Percentiles rank a stretch among this genome's conserved stretches.
These are phyloP conservation scores for Nanorana parkeri DNA, from an alignment of 2,113 vertebrate genomes.

Conservation along the genomic window DNA sequence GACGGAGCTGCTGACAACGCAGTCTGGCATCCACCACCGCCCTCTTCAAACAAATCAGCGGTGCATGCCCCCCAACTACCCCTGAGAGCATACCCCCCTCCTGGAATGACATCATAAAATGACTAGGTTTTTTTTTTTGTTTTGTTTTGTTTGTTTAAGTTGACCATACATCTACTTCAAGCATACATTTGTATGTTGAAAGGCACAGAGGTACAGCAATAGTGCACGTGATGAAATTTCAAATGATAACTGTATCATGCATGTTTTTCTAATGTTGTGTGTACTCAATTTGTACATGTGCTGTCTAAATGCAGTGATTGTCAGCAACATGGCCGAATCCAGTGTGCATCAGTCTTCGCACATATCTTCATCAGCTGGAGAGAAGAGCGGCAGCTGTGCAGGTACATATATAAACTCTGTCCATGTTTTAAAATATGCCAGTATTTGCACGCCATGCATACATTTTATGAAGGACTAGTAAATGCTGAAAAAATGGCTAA, in stretches of 20 bases:
- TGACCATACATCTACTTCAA: neutral
- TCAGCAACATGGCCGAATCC: conserved; percentile 47
- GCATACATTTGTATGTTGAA: neutral
- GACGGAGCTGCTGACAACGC: too few relatives aligned
- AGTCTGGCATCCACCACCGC: too few relatives aligned
- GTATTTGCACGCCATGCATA: neutral
- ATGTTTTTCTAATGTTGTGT: neutral
- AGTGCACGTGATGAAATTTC: neutral
- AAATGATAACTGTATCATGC: neutral
- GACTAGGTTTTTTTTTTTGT: too few relatives aligned
- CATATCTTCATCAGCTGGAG: conserved; percentile 41
- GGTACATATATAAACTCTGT: conserved; percentile 4
- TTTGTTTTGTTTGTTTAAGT: too few relatives aligned
- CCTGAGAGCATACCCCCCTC: too few relatives aligned
- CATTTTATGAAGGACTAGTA: neutral
- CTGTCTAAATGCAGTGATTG: conserved; percentile 40
- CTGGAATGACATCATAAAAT: too few relatives aligned
- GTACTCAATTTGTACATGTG: too few relatives aligned
- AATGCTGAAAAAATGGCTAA: too few relatives aligned
- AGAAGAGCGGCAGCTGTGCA: conserved; percentile 45
- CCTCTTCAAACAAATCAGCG: too few relatives aligned
- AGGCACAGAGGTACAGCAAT: neutral
- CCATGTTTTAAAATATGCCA: too few relatives aligned
- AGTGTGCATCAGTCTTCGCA: conserved; percentile 34
- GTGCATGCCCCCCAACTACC: too few relatives aligned